These are phyloP conservation scores for Cryptocephalus moraei DNA, from an alignment of 2,888 invertebrate genomes.

Conservation along the genomic window DNA sequence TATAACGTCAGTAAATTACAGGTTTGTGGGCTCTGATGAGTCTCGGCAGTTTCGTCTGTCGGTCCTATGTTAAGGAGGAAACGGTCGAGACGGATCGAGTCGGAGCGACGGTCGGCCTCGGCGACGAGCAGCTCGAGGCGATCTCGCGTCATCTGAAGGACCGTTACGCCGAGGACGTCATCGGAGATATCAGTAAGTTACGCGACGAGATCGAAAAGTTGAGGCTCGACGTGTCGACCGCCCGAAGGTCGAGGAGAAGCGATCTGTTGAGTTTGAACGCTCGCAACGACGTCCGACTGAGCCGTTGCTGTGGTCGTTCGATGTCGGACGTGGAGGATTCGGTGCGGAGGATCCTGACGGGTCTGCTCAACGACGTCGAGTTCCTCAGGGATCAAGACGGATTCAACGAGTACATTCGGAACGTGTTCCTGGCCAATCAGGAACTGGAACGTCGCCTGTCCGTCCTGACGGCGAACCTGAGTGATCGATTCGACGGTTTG, in stretches of 20 bases:
- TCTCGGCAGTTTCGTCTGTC: constrained; percentile 18
- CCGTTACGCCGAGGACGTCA: constrained; percentile 32
- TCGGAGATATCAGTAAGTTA: constrained; percentile 28
- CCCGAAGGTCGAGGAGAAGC: constrained; percentile 24
- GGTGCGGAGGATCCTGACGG: constrained; percentile 23
- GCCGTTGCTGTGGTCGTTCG: constrained; percentile 27
- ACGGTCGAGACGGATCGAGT: neutral
- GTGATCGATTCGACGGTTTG: constrained; percentile 37
- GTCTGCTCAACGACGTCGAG: constrained; percentile 27
- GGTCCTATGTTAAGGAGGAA: too few relatives aligned
- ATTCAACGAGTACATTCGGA: constrained; percentile 49
- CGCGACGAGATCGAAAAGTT: constrained; percentile 43
- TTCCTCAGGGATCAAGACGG: constrained; percentile 36
- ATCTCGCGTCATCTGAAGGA: constrained; percentile 31
- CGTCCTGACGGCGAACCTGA: constrained; percentile 41
- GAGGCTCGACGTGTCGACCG: constrained; percentile 39
- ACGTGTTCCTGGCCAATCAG: constrained; percentile 52
- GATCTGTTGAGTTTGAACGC: constrained; percentile 21
- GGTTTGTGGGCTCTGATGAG: constrained; percentile 32
- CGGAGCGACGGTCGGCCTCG: constrained; percentile 22
- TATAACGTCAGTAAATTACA: constrained; percentile 24
- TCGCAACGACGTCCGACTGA: constrained; percentile 20
- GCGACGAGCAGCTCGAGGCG: constrained; percentile 32
- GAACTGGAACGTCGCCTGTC: constrained; percentile 47
- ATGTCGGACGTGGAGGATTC: constrained; percentile 30